A percentile compares a stretch with the other conserved stretches of the same genome.
Evolutionary conservation across 1,140 invertebrate genomes (phyloP).

Genomic region (Charaxes varanes): DNA sequence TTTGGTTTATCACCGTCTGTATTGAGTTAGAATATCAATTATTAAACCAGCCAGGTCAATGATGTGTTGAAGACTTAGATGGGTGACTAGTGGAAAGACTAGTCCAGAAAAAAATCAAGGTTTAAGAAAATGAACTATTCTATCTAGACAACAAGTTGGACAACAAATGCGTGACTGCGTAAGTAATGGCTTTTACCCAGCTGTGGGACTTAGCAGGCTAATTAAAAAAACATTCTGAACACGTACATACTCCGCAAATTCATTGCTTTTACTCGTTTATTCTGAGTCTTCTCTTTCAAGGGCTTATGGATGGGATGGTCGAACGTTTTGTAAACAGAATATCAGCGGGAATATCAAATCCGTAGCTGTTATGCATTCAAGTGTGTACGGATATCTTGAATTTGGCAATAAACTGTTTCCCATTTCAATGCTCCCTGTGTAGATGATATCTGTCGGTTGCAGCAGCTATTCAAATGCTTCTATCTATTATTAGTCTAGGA

Average conservation of each 20-base stretch:
- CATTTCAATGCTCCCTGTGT: not conserved
- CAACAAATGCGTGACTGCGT: no score
- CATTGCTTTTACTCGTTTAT: not conserved
- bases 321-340: not conserved
- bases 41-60: no score
- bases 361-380: not conserved
- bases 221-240: no score
- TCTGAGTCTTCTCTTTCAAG: not conserved
- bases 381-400: not conserved
- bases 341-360: not conserved
- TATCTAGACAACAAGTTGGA: no score
- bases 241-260: not conserved
- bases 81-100: no score
- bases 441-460: conserved; percentile 1
- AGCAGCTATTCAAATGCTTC: not conserved
- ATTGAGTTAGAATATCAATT: no score
- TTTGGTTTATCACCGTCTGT: no score
- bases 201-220: no score
- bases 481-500: not conserved
- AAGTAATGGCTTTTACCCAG: no score
- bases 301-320: not conserved
- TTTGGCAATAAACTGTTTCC: conserved; percentile 1
- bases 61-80: no score
- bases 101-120: no score
- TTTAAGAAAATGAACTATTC: no score